Conservation (phyloP, 2,797 vertebrate genomes). For the Tiaroga cobitis region DNA sequence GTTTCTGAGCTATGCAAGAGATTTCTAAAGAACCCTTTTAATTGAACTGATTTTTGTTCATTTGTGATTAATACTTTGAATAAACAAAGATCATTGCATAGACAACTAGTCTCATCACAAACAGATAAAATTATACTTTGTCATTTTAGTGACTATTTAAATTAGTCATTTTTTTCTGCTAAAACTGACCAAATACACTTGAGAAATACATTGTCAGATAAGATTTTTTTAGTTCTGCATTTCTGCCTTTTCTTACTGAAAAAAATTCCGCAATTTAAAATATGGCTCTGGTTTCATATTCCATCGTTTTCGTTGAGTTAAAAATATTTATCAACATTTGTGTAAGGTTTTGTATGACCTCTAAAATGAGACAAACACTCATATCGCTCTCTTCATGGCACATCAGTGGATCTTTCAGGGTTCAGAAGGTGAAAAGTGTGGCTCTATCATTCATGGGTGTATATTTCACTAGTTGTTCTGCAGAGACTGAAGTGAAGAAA, state of each 20-base stretch:
- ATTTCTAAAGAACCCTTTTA: not conserved
- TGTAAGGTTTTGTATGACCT: not conserved
- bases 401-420: not conserved
- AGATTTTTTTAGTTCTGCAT: not conserved
- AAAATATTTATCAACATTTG: not conserved
- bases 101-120: too few species aligned
- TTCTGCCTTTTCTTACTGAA: not conserved
- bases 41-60: slow-evolving; percentile 8
- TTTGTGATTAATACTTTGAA: not conserved
- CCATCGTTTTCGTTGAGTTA: not conserved
- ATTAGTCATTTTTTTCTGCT: not conserved
- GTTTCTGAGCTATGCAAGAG: slow-evolving; percentile 24
- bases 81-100: not conserved
- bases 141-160: too few species aligned
- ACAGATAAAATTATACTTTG: too few species aligned
- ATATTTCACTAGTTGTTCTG: not conserved
- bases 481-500: not conserved
- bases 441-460: not conserved
- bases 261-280: not conserved
- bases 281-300: not conserved
- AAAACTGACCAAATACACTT: not conserved
- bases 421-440: slow-evolving; percentile 3
- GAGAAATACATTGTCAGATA: not conserved
- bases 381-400: not conserved
- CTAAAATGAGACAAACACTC: not conserved